Base-by-base conservation (phyloP, 2,797 vertebrate genomes). In the Martes flavigula region DNA sequence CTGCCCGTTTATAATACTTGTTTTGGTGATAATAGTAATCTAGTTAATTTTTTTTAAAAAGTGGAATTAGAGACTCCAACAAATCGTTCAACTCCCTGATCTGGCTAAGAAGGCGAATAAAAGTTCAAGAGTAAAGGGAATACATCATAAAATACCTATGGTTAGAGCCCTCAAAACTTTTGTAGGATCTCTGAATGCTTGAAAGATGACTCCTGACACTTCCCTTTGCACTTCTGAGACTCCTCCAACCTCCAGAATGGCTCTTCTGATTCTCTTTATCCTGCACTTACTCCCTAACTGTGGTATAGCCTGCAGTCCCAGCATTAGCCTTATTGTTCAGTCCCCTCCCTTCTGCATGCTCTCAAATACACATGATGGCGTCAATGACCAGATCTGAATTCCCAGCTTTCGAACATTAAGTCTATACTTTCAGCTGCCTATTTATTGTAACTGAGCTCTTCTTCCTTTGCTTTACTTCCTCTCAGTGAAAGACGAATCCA, bases 1-100 rank as follows among this genome's bases (percentile, higher is more conserved):
- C 8, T 84, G 9, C 32, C 30, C 15, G 43, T 90, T 85, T 83
- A 43, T 27, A 40, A 56, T 62, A 83, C 20, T 48, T 84, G 6
- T 23, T 95, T 87, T 38, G 25, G 60, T 94, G 88, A 58, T 81
- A 27, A 68, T n/a, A 89, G 23, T 40, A 95, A 97, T 38, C 43
- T 79, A 77, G 43, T n/a, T n/a, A n/a, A 66, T 58, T 64, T 85
- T 70, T 3, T 64, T 85, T 70, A 0, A 46, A 70, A 66, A 56
- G 66, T 77, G n/a, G 32, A 13, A 66, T 91, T 79, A 92, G 87
- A 94, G 77, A 68, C 15, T 78, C 87, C 15, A 90, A 54, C 27
- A 94, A 56, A 85, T 25, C 75, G 9, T 66, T 86, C 17, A 17
- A 6, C 91, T 96, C 43, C 60, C 43, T 93, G 60, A 48, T 70